Evolutionary conservation across 2,797 vertebrate genomes (phyloP).

Genomic region (Adelosebastes latens): DNA sequence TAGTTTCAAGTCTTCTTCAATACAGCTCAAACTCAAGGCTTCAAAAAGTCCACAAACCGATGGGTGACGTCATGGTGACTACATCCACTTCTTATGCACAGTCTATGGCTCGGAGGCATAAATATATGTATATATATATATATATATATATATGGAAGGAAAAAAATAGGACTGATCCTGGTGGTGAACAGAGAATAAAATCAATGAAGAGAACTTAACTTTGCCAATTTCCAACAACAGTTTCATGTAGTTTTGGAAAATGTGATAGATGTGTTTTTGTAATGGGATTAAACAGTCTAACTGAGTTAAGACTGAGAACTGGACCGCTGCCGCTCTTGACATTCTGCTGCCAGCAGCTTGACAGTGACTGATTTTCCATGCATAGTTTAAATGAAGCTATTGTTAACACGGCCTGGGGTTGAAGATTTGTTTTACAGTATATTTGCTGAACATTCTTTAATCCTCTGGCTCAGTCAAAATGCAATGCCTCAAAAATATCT

Average conservation of each 20-base stretch:
- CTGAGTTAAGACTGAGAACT: slow-evolving; percentile 48
- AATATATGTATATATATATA: no score
- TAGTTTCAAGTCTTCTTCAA: no score
- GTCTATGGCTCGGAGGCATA: not conserved
- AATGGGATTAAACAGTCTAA: slow-evolving; percentile 61
- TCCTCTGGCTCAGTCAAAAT: slow-evolving; percentile 31
- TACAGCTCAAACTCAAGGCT: no score
- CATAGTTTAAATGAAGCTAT: slow-evolving; percentile 60
- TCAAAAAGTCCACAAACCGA: no score
- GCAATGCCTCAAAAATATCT: slow-evolving; percentile 18
- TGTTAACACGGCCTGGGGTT: slow-evolving; percentile 51
- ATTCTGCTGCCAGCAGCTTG: slow-evolving; percentile 49
- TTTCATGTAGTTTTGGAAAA: slow-evolving; percentile 40
- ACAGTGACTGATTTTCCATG: slow-evolving; percentile 60
- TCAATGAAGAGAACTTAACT: slow-evolving; percentile 16
- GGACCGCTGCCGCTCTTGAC: slow-evolving; percentile 57
- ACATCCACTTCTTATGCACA: no score
- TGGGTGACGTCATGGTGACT: no score
- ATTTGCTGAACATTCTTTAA: slow-evolving; percentile 57
- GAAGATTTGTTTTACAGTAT: slow-evolving; percentile 57
- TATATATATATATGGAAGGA: not conserved
- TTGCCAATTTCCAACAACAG: slow-evolving; percentile 34
- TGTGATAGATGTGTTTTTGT: slow-evolving; percentile 50
- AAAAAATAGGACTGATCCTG: not conserved
- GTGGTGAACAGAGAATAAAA: slow-evolving; percentile 4